Evolutionary conservation across 2,113 vertebrate species (phyloP).

Genomic region (Dicerorhinus sumatrensis): DNA sequence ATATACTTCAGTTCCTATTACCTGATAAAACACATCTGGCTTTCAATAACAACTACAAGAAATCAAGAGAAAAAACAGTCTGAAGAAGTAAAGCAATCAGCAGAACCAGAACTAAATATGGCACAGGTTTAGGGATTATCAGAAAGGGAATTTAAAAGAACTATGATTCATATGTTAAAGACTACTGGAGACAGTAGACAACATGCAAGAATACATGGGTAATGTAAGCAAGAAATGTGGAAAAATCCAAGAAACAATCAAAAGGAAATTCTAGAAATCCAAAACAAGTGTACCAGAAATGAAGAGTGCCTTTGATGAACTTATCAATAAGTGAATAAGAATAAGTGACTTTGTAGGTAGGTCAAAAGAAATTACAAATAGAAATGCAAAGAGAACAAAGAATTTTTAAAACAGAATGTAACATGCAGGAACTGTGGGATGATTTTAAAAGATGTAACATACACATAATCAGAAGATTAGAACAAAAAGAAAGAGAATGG

Average conservation of each 20-base stretch:
- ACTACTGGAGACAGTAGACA: neutral
- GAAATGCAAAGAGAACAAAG: neutral
- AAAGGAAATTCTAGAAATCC: neutral
- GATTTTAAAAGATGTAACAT: neutral
- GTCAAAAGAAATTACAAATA: neutral
- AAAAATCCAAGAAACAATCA: neutral
- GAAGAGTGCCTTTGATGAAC: neutral
- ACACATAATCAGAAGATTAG: neutral
- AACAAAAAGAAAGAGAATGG: neutral
- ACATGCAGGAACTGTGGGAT: neutral
- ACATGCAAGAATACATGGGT: neutral
- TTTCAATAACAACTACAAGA: neutral
- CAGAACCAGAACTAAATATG: neutral
- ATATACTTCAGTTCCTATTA: neutral
- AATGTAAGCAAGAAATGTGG: neutral
- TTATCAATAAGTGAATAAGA: neutral
- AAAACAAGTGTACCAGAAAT: neutral
- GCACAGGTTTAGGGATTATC: neutral
- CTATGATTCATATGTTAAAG: neutral
- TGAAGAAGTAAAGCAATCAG: neutral
- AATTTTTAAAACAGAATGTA: neutral
- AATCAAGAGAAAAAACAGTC: neutral
- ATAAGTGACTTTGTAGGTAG: neutral
- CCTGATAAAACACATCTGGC: neutral
- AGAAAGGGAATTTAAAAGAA: conserved; percentile 4